phyloP scores from a whole-genome alignment of 2,888 invertebrate species.

The Drosophila yooni region DNA sequence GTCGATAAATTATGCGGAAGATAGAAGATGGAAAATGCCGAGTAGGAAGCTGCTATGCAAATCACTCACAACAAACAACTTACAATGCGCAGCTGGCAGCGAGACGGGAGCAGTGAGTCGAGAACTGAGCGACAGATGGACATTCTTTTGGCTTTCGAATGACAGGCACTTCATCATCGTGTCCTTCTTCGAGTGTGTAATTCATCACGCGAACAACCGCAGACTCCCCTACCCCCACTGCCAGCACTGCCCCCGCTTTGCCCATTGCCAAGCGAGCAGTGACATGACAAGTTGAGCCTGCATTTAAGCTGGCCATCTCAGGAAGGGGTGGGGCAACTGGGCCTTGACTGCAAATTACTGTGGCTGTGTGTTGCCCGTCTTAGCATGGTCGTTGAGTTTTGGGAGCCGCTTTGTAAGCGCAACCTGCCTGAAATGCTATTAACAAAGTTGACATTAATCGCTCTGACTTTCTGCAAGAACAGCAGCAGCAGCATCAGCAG shows the following conservation, averaged over 20 bases:
- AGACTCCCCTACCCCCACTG: slow-evolving; percentile 27
- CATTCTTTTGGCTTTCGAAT: slow-evolving; percentile 79
- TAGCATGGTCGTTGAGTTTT: slow-evolving; percentile 45
- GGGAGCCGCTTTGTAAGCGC: slow-evolving; percentile 45
- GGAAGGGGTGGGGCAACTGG: background rate
- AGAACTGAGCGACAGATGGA: slow-evolving; percentile 65
- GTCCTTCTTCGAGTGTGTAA: slow-evolving; percentile 80
- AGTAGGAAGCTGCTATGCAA: slow-evolving; percentile 62
- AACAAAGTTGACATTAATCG: slow-evolving; percentile 80
- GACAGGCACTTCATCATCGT: slow-evolving; percentile 80
- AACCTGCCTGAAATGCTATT: slow-evolving; percentile 76
- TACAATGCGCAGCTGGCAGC: slow-evolving; percentile 34
- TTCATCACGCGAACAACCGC: slow-evolving; percentile 82
- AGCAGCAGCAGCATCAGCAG: background rate
- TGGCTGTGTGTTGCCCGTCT: slow-evolving; percentile 34
- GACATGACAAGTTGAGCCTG: slow-evolving; percentile 79
- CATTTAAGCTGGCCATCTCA: slow-evolving; percentile 57
- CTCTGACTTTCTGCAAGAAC: slow-evolving; percentile 56
- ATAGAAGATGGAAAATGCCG: slow-evolving; percentile 32
- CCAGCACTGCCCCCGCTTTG: background rate
- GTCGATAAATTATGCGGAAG: slow-evolving; percentile 79
- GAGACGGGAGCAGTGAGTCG: slow-evolving; percentile 1
- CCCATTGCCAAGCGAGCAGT: slow-evolving; percentile 9
- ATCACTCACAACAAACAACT: slow-evolving; percentile 61
- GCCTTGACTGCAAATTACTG: slow-evolving; percentile 53